Percentiles rank a stretch among this genome's conserved stretches.
phyloP scores from a whole-genome alignment of 2,797 vertebrate species.

The Acanthopagrus latus region DNA sequence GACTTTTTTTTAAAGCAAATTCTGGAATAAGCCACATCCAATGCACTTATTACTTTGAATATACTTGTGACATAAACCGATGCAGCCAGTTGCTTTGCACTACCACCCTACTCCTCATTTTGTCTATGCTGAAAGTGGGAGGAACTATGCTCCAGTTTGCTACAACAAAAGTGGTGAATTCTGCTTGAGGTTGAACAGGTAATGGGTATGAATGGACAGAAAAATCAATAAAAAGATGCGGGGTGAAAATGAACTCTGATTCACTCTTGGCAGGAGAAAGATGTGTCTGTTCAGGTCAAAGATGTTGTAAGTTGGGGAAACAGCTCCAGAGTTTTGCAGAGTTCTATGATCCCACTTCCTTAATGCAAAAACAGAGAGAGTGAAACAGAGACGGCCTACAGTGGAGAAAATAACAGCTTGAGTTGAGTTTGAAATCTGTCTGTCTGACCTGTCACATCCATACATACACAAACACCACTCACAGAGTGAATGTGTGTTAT shows the following conservation, averaged over 20 bases:
- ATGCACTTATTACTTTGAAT: neutral
- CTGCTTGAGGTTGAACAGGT: neutral
- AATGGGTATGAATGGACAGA: neutral
- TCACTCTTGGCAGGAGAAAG: neutral
- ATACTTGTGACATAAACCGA: neutral
- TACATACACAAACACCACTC: constrained; percentile 19
- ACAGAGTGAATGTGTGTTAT: constrained; percentile 43
- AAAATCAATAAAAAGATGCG: neutral
- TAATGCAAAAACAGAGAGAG: constrained; percentile 15
- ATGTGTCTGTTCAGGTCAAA: neutral
- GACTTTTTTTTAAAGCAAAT: no score
- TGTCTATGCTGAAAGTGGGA: neutral
- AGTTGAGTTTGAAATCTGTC: constrained; percentile 45
- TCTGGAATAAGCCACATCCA: neutral
- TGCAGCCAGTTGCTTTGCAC: neutral
- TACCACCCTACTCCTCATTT: neutral
- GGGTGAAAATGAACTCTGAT: neutral
- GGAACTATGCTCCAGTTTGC: neutral
- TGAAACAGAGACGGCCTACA: constrained; percentile 12
- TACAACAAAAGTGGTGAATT: neutral
- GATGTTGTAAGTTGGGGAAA: neutral
- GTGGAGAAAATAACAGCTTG: constrained; percentile 33
- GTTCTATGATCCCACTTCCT: constrained; percentile 8
- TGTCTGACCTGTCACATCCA: constrained; percentile 45
- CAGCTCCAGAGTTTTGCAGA: neutral